Base-by-base conservation (phyloP, 2,113 vertebrate genomes). In the Cheilinus undulatus region DNA sequence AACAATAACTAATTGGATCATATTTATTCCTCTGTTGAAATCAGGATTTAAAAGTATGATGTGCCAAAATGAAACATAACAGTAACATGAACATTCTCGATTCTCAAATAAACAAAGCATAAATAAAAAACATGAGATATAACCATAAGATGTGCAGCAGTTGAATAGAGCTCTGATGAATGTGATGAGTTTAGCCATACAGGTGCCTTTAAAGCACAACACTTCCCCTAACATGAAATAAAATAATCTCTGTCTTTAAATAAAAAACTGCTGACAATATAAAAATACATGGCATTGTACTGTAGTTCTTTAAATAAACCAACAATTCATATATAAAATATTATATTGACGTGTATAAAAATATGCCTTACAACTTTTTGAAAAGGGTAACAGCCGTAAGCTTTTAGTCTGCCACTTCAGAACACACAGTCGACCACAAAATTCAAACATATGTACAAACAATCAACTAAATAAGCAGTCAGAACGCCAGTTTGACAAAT, bases 331-430 rank as follows among this genome's bases (percentile, higher is more conserved):
- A 93, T 93, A 91, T 90, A 94, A 93, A 93, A 92, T 92, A 92
- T 92, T 84, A 92, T 93, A 94, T 92, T 91, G 91, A 93, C 84
- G 90, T 93, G 90, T 94, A 94, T 90, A 93, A 94, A 94, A 94
- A 94, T 94, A 94, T 92, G 91, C 89, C 89, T 90, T 86, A 89
- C 86, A 86, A 90, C 88, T 91, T 93, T 91, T 91, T 90, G 80
- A 88, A 93, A 93, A 92, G 86, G 85, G 86, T 88, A 92, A 92
- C 86, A 92, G 91, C 90, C 84, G 75, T 93, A 88, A 91, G 88
- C 86, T 88, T 90, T 90, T 90, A 86, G 83, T 88, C 75, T 90
- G 86, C 90, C 85, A 89, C 91, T 91, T 88, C 73, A 85, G 83
- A 89, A 87, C 78, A 88, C 76, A 91, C 86, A 85, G 81, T 87